Percentiles rank a stretch among this genome's conserved stretches.
Conservation (phyloP, 2,888 invertebrate genomes). For the Aproaerema taeniolella region DNA sequence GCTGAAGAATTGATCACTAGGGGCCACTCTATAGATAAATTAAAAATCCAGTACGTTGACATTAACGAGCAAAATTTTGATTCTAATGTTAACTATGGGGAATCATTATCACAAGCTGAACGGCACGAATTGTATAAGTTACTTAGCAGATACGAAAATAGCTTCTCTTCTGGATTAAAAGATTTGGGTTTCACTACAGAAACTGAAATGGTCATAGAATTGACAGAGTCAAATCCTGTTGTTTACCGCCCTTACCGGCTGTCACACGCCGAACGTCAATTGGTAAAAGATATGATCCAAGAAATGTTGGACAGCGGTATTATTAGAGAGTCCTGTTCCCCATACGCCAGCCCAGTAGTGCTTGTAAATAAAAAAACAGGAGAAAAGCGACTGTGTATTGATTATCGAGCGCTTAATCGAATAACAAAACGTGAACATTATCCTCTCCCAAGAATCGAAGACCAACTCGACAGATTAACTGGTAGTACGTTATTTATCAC, state of each 20-base stretch:
- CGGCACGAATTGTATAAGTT: not conserved
- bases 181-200: not conserved
- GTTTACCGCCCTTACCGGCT: not conserved
- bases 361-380: not conserved
- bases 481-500: not conserved
- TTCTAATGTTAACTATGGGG: not conserved
- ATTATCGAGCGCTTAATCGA: not conserved
- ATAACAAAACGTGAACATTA: not conserved
- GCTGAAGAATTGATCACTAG: not conserved
- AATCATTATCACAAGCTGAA: not conserved
- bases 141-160: not conserved
- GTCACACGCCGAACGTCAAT: not conserved
- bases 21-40: not conserved
- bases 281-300: not conserved
- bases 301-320: not conserved
- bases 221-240: not conserved
- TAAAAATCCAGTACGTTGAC: not conserved
- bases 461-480: not conserved
- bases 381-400: not conserved
- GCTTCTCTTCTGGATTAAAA: not conserved
- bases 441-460: not conserved
- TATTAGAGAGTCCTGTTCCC: not conserved
- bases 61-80: not conserved
- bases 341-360: not conserved
- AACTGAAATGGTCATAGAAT: slow-evolving; percentile 7